Base-by-base conservation (phyloP, 1,140 invertebrate genomes). In the Protaetia brevitarsis region DNA sequence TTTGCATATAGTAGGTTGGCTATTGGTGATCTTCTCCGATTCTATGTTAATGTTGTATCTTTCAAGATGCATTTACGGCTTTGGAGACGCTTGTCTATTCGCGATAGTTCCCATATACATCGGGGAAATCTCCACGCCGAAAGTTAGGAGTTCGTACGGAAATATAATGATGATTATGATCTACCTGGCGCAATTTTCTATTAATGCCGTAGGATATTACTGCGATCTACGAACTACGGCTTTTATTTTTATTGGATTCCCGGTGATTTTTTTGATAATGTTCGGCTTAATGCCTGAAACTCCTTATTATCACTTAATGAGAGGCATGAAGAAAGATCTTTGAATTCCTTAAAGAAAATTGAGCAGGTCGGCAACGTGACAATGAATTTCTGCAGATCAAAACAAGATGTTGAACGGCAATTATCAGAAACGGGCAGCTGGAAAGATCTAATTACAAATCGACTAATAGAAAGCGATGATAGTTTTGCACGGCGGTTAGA, bases 181-280 rank as follows among this genome's bases (percentile, higher is more conserved):
- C 11, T 78, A 76, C 36, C 31, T 89, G 11, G 91, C 91, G 2
- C 88, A 89, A 68, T 77, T 92, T 36, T 74, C 87, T 2, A 85
- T 87, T 30, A 90, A 88, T 75, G 79, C 84, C 36, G 81, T 89
- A 61, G 89, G 89, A 1, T 80, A 84, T 1, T 84, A 83, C 61
- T 80, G 85, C 1, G 83, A 82, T 16, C 84, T 85, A 57, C 78
- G 83, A 23, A 79, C 83, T 0, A 82, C 86, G 11, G 83, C 85
- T 1, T 79, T 80, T n/a, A 82, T 88, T 51, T 84, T 84, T 68
- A 79, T 86, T 21, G 71, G 81, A 0, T 75, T 87, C 30, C 34
- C 65, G 23, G 57, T 62, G 13, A 8, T 65, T 2, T 45, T 61
- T n/a, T 23, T 60, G 4, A 13, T 62, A 1, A 13, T 51, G 16